Conservation (phyloP, 2,797 vertebrate species). For the Serranus cabrilla region DNA sequence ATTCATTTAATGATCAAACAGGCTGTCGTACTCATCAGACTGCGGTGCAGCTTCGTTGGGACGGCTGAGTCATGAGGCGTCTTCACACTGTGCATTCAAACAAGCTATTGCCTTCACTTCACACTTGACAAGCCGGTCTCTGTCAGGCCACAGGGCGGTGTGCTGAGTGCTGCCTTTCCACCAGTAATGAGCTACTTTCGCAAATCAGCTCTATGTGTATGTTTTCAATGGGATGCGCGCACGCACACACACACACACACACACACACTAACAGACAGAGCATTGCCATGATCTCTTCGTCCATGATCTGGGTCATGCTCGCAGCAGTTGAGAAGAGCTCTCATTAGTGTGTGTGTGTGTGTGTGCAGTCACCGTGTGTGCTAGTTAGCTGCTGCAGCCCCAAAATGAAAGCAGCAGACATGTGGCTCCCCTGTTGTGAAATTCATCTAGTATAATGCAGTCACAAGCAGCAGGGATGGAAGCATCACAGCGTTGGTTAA, state of each 20-base stretch:
- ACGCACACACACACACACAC: conserved; percentile 22
- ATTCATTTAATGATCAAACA: conserved; percentile 7
- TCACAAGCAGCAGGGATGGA: conserved; percentile 51
- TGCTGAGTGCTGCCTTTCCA: conserved; percentile 60
- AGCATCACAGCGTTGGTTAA: conserved; percentile 21
- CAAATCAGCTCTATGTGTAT: conserved; percentile 57
- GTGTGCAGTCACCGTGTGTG: conserved; percentile 25
- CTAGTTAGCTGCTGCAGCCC: conserved; percentile 36
- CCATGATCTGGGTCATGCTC: conserved; percentile 73
- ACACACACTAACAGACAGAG: conserved; percentile 14
- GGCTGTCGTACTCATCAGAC: conserved; percentile 18
- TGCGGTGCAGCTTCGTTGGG: conserved; percentile 7
- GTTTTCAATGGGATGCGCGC: conserved; percentile 56
- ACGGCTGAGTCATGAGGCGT: conserved; percentile 40
- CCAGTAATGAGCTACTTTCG: conserved; percentile 71
- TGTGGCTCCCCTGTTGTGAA: conserved; percentile 53
- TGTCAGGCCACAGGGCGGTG: conserved; percentile 41
- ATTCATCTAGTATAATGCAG: conserved; percentile 43
- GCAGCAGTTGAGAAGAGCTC: conserved; percentile 55
- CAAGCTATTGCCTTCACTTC: conserved; percentile 44
- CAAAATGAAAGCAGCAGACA: conserved; percentile 51
- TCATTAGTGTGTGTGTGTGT: conserved; percentile 45
- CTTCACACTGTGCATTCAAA: conserved; percentile 33
- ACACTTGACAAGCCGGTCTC: conserved; percentile 48
- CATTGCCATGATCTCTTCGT: conserved; percentile 43